Percentiles rank a stretch among this genome's conserved stretches.
phyloP scores from a whole-genome alignment of 2,797 vertebrate species.

The Danio albolineatus region DNA sequence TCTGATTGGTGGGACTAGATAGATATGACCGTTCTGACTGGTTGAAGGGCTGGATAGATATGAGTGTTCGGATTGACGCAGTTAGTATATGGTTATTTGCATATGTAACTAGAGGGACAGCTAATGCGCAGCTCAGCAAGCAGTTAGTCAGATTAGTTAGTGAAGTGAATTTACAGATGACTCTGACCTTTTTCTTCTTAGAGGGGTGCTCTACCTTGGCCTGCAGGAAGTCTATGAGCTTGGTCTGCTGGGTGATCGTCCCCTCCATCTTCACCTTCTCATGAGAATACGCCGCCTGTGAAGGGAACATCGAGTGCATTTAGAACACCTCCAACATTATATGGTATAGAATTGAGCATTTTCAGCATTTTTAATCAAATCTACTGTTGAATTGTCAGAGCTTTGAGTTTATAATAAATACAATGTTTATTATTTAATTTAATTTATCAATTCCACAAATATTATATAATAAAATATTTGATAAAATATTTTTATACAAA shows the following conservation, averaged over 20 bases:
- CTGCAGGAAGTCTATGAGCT: slow-evolving; percentile 92
- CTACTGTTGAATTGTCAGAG: too few species aligned
- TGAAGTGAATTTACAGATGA: slow-evolving; percentile 57
- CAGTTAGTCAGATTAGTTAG: slow-evolving; percentile 59
- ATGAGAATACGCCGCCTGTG: slow-evolving; percentile 91
- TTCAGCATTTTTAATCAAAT: too few species aligned
- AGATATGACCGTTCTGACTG: neutral
- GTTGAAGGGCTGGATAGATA: neutral
- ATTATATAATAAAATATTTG: too few species aligned
- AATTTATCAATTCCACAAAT: too few species aligned
- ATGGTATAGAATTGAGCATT: too few species aligned
- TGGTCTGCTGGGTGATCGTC: slow-evolving; percentile 91
- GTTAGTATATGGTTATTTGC: slow-evolving; percentile 43
- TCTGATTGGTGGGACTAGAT: neutral
- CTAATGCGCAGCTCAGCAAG: slow-evolving; percentile 54
- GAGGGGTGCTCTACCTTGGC: slow-evolving; percentile 96
- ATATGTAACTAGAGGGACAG: slow-evolving; percentile 40
- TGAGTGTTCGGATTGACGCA: slow-evolving; percentile 10
- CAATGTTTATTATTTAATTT: too few species aligned
- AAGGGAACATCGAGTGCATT: slow-evolving; percentile 69
- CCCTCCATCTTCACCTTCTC: slow-evolving; percentile 94
- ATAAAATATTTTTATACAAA: too few species aligned
- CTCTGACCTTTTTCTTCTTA: slow-evolving; percentile 93
- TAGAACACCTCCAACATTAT: too few species aligned
- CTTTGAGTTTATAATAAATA: too few species aligned